Evolutionary conservation across 2,888 invertebrate genomes (phyloP).

Genomic region (Amphipyra berbera): DNA sequence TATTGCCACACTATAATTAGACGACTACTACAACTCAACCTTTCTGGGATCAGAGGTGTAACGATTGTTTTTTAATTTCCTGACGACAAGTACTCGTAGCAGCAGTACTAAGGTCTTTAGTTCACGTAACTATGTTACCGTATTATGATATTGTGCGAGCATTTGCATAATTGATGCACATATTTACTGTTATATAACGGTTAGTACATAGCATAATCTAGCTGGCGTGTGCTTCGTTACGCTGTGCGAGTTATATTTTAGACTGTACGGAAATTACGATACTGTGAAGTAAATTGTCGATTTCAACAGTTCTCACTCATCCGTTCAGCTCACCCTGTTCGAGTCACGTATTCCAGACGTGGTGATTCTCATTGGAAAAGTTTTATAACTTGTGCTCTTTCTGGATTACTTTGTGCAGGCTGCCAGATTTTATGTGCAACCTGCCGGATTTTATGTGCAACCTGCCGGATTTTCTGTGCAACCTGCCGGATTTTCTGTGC

Average conservation of each 20-base stretch:
- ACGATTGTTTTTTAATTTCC: not conserved
- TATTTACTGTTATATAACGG: constrained; percentile 3
- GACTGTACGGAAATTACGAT: not conserved
- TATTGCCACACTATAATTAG: no score
- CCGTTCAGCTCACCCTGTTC: no score
- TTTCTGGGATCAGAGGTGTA: no score
- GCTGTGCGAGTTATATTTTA: not conserved
- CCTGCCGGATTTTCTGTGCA: no score
- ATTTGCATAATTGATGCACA: constrained; percentile 30
- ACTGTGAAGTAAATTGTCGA: not conserved
- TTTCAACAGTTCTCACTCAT: not conserved
- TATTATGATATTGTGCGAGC: not conserved
- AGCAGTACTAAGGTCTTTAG: not conserved
- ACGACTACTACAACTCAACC: no score
- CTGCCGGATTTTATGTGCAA: no score
- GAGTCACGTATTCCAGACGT: no score
- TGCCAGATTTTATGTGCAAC: no score
- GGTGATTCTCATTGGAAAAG: no score
- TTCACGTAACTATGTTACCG: constrained; percentile 3
- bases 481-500: no score
- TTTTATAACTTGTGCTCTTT: no score
- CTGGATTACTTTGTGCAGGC: no score
- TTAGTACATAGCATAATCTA: constrained; percentile 3
- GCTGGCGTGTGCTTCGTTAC: constrained; percentile 2
- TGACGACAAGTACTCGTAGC: not conserved